Evolutionary conservation across 2,888 invertebrate genomes (phyloP).

Genomic region (Melanchra persicariae): DNA sequence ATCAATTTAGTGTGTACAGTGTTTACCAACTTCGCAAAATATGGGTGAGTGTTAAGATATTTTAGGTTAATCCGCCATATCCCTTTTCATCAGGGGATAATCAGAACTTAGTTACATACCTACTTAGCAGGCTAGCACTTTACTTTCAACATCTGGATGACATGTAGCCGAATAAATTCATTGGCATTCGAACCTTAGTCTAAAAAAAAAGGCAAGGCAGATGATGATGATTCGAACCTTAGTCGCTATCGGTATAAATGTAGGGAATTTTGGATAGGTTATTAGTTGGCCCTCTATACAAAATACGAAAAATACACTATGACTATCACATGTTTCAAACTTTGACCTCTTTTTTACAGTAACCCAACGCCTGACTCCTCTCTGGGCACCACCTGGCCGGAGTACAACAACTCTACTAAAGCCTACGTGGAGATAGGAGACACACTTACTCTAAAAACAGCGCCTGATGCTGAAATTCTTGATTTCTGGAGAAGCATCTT

Average conservation of each 20-base stretch:
- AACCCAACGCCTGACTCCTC: conserved; percentile 79
- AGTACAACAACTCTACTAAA: conserved; percentile 69
- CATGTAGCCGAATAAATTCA: too few relatives aligned
- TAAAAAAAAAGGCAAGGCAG: too few relatives aligned
- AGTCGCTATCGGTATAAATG: too few relatives aligned
- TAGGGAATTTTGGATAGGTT: too few relatives aligned
- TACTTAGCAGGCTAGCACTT: too few relatives aligned
- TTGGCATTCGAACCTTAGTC: too few relatives aligned
- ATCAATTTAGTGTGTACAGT: conserved; percentile 74
- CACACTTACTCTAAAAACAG: conserved; percentile 62
- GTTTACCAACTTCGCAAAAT: conserved; percentile 82
- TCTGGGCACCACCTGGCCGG: conserved; percentile 75
- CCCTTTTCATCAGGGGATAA: background rate
- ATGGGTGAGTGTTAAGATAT: conserved; percentile 73
- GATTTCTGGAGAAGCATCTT: conserved; percentile 75
- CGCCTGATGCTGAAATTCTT: conserved; percentile 65
- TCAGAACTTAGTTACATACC: background rate
- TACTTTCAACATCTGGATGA: background rate
- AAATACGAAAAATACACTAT: too few relatives aligned
- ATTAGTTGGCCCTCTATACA: too few relatives aligned
- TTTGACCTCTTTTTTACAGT: conserved; percentile 66
- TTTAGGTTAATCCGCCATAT: too few relatives aligned
- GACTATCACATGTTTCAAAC: background rate
- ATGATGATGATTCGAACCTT: too few relatives aligned
- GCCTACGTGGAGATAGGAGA: conserved; percentile 78